Evolutionary conservation across 2,888 invertebrate genomes (phyloP).

Genomic region (Ochropacha duplaris): DNA sequence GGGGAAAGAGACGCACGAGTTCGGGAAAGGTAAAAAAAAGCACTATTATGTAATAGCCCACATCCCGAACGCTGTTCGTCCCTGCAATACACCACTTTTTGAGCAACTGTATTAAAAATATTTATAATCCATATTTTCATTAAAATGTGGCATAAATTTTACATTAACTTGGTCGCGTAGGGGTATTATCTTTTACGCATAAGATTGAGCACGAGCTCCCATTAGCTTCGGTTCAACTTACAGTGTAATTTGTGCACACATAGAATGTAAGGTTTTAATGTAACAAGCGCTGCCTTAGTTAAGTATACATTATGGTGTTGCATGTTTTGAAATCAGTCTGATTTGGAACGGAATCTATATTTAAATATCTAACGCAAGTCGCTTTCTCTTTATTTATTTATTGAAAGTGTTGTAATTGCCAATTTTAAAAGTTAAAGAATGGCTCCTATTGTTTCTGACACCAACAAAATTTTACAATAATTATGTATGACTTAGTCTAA

Average conservation of each 20-base stretch:
- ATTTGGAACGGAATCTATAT: constrained; percentile 4
- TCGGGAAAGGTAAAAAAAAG: too few relatives aligned
- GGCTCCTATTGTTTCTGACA: background rate
- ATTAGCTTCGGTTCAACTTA: constrained; percentile 33
- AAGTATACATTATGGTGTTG: constrained; percentile 44
- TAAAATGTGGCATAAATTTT: constrained; percentile 6
- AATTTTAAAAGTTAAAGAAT: background rate
- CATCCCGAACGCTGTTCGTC: too few relatives aligned
- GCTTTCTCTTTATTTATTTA: background rate
- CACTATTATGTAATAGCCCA: too few relatives aligned
- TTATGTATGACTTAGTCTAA: background rate
- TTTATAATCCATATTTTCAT: constrained; percentile 8
- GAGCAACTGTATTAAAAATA: too few relatives aligned
- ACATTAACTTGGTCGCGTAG: background rate
- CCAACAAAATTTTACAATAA: background rate
- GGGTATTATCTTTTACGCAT: constrained; percentile 21
- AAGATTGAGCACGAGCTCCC: constrained; percentile 57
- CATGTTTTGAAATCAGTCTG: constrained; percentile 30
- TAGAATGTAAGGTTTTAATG: constrained; percentile 49
- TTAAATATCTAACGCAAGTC: background rate
- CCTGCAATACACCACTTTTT: too few relatives aligned
- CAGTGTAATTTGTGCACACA: constrained; percentile 36
- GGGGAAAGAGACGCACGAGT: too few relatives aligned
- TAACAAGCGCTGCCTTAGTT: constrained; percentile 52
- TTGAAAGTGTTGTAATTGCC: background rate